These are phyloP conservation scores for Struthio camelus DNA, from an alignment of 2,113 vertebrate genomes.

Conservation along the genomic window DNA sequence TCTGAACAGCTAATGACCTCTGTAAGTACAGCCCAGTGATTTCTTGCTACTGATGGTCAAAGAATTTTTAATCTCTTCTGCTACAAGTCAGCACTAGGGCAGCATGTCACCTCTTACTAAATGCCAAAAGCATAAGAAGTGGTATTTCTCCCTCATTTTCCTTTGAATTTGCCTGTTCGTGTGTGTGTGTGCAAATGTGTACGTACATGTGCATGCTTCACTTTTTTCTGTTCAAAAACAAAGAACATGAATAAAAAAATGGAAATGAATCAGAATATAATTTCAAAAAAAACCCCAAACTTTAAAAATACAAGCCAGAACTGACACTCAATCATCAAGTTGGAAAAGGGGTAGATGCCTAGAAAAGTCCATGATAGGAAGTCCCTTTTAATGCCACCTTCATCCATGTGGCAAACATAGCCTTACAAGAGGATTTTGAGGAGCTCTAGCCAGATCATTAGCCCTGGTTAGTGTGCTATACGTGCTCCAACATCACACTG, in stretches of 20 bases:
- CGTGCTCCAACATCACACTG: not conserved
- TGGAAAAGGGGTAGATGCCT: not conserved
- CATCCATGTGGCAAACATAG: not conserved
- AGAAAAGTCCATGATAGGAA: not conserved
- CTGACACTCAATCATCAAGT: not conserved
- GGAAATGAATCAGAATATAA: not conserved
- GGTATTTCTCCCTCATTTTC: not conserved
- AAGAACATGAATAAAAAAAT: not conserved
- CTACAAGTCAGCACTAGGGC: conserved; percentile 7
- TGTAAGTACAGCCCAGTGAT: conserved; percentile 39
- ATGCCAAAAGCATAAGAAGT: not conserved
- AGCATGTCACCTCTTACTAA: not conserved
- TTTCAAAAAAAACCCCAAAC: not conserved
- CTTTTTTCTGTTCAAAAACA: not conserved
- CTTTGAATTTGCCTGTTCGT: not conserved
- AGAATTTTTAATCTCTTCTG: conserved; percentile 44
- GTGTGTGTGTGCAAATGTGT: not conserved
- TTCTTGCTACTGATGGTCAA: conserved; percentile 45
- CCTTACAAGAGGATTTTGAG: not conserved
- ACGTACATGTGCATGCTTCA: rapidly evolving
- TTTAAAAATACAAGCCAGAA: not conserved
- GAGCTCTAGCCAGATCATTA: not conserved
- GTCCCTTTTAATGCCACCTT: not conserved
- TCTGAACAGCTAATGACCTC: conserved; percentile 57
- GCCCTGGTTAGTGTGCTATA: not conserved